A percentile compares a stretch with the other conserved stretches of the same genome.
These are phyloP conservation scores for Myrmecobius fasciatus DNA, from an alignment of 2,113 vertebrate genomes.

Conservation along the genomic window DNA sequence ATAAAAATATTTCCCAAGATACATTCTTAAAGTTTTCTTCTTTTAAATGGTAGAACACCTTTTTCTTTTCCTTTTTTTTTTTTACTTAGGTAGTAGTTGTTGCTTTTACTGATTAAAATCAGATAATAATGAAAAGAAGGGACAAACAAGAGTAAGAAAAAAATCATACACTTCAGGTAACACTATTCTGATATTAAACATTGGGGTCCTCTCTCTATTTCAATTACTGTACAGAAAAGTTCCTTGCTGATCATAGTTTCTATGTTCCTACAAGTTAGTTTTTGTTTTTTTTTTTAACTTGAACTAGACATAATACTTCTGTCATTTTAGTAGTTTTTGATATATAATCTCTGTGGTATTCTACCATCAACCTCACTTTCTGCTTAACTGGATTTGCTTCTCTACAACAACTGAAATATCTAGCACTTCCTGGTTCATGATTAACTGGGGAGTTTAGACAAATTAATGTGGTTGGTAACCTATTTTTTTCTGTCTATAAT, in stretches of 20 bases:
- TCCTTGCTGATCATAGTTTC: not conserved
- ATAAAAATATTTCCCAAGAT: not conserved
- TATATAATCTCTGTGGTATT: not conserved
- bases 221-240: not conserved
- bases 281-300: not conserved
- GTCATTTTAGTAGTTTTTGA: not conserved
- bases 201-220: not conserved
- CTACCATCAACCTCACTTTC: not conserved
- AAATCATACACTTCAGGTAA: not conserved
- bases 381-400: not conserved
- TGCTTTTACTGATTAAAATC: not conserved
- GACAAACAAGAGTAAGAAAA: not conserved
- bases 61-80: not conserved
- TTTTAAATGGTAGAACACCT: not conserved
- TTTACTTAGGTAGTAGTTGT: not conserved
- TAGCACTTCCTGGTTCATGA: not conserved
- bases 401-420: not conserved
- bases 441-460: not conserved
- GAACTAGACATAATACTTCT: not conserved
- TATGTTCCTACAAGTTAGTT: not conserved
- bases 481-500: not conserved
- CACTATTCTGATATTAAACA: not conserved
- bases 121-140: not conserved
- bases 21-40: fast-evolving
- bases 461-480: not conserved